Percentiles rank a stretch among this genome's conserved stretches.
Evolutionary conservation across 2,888 invertebrate genomes (phyloP).

Genomic region (Didymodactylos carnosus): DNA sequence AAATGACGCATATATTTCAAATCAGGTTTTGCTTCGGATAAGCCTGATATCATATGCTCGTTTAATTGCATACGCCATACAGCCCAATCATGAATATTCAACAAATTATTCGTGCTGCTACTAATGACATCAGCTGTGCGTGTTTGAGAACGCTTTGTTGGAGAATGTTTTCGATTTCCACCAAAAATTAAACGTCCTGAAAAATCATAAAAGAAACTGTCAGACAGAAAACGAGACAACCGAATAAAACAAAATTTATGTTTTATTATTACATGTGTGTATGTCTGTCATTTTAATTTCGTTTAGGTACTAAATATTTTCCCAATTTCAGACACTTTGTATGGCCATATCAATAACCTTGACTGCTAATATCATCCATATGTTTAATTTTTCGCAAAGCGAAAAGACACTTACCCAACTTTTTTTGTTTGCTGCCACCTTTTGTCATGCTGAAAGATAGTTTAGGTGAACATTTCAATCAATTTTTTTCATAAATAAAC

Average conservation of each 20-base stretch:
- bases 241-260: no score
- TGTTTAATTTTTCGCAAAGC: no score
- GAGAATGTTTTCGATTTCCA: neutral
- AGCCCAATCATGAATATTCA: neutral
- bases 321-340: no score
- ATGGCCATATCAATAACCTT: no score
- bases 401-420: neutral
- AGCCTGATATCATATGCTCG: neutral
- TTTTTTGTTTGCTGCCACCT: neutral
- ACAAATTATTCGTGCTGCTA: neutral
- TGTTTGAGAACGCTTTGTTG: neutral
- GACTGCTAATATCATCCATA: no score
- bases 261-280: no score
- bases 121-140: neutral
- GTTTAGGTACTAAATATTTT: no score
- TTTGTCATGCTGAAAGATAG: neutral
- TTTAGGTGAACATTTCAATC: neutral
- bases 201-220: no score
- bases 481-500: neutral
- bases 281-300: neutral
- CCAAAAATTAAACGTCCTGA: neutral
- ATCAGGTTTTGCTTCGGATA: neutral
- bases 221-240: no score
- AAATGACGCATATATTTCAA: neutral
- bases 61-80: neutral